These are phyloP conservation scores for Athalia circularis DNA, from an alignment of 2,888 invertebrate species.

Conservation along the genomic window DNA sequence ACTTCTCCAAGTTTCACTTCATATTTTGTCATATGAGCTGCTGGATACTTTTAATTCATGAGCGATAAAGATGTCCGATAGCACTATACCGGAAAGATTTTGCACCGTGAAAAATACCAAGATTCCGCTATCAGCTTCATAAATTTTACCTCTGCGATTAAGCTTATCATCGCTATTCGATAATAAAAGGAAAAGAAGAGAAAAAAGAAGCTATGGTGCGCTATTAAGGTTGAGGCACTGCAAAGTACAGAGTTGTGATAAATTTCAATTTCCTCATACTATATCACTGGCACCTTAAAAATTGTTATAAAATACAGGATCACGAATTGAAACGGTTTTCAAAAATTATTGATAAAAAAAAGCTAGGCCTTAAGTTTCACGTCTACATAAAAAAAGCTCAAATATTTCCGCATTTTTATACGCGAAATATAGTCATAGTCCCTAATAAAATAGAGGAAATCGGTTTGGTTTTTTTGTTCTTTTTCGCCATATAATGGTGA, in stretches of 20 bases:
- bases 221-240: conserved; percentile 11
- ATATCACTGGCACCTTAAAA: too few relatives aligned
- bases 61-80: conserved; percentile 31
- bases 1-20: neutral
- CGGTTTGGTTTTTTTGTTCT: too few relatives aligned
- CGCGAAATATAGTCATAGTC: too few relatives aligned
- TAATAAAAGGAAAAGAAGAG: conserved; percentile 4
- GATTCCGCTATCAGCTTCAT: conserved; percentile 33
- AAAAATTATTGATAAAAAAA: too few relatives aligned
- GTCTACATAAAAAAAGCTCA: too few relatives aligned
- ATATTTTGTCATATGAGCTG: conserved; percentile 27
- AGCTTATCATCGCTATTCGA: conserved; percentile 12
- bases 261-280: neutral
- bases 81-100: conserved; percentile 14
- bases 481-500: neutral
- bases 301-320: neutral
- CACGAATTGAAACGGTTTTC: neutral
- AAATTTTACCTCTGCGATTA: conserved; percentile 29
- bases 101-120: conserved; percentile 23
- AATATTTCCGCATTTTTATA: too few relatives aligned
- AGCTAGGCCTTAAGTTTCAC: too few relatives aligned
- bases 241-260: neutral
- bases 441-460: too few relatives aligned
- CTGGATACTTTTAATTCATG: conserved; percentile 32
- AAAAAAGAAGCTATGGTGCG: conserved; percentile 4